Conservation (phyloP, 2,797 vertebrate genomes). For the Remorina albescens region DNA sequence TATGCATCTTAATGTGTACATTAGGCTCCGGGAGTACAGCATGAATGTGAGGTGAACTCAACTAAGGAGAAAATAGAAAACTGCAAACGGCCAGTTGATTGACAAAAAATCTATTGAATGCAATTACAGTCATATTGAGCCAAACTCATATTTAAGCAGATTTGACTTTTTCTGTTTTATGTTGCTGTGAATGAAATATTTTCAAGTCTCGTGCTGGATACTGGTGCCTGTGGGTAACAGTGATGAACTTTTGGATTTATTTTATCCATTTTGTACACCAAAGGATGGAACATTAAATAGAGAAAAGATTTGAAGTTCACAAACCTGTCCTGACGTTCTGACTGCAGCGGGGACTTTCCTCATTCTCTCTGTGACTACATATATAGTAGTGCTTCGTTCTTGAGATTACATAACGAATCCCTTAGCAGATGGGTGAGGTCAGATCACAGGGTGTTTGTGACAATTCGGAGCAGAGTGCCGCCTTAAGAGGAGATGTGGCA, state of each 20-base stretch:
- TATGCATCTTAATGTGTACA: slow-evolving; percentile 21
- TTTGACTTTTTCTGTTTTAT: neutral
- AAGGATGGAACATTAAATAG: slow-evolving; percentile 3
- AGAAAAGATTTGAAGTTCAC: slow-evolving; percentile 30
- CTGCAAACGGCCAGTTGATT: neutral
- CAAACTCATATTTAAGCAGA: neutral
- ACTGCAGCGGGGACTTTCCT: slow-evolving; percentile 32
- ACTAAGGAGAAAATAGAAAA: neutral
- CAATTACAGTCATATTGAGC: neutral
- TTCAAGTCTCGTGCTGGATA: neutral
- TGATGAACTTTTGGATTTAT: neutral
- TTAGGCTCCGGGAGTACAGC: slow-evolving; percentile 8
- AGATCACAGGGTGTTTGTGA: slow-evolving; percentile 73
- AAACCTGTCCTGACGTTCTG: slow-evolving; percentile 1
- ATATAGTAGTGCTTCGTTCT: slow-evolving; percentile 57
- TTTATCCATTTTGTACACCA: neutral
- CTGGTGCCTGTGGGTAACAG: neutral
- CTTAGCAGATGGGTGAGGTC: slow-evolving; percentile 73
- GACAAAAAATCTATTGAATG: neutral
- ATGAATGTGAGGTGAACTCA: slow-evolving; percentile 17
- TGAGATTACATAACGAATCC: slow-evolving; percentile 68
- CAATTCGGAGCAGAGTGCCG: slow-evolving; percentile 55
- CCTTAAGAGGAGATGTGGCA: slow-evolving; percentile 50
- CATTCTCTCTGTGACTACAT: slow-evolving; percentile 47
- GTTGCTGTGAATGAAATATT: neutral